Evolutionary conservation across 2,113 vertebrate species (phyloP), one percentile per base, ranked within the genome.

Genomic region (Columba janthina): DNA sequence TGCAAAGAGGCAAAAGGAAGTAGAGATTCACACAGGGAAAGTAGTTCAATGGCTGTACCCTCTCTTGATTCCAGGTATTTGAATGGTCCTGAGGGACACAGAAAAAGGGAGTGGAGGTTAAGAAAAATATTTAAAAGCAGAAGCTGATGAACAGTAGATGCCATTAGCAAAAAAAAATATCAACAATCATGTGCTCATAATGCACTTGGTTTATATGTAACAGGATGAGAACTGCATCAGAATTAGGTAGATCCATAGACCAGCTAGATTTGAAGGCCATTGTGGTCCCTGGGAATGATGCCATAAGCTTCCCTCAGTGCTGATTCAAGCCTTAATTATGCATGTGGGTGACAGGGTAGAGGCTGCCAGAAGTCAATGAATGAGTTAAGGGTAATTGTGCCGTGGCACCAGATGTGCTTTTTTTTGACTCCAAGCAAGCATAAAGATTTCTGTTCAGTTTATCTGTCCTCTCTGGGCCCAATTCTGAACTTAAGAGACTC

Each of bases 281-380:
- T 88, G 67, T 79, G 71, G 56, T 94, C 70, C 42, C 58, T 93
- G 74, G 87, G 82, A 96, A 80, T 64, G 67, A 64, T 93, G 91
- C 90, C 88, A 90, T 94, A 73, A 66, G 21, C 66, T 90, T 91
- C 64, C 32, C 46, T 62, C 54, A 51, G 50, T 88, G 71, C 54
- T 76, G 40, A 76, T 82, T 91, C 66, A 89, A 89, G 66, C 36
- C 70, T 61, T 88, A 88, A 76, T 85, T 87, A 56, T 56, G 40
- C 42, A 40, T 42, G 48, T 71, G 75, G 58, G 46, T 75, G 74
- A 70, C 44, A 73, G 36, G 32, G 25, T 40, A 85, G 64, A 83
- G 88, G 77, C 58, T 95, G 79, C 72, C 79, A 82, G 72, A 86
- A 91, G 38, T 64, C 81, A 76, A 11, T 70, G 58, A 88, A 94